Base-by-base conservation (phyloP, 1,140 invertebrate genomes). In the Lepidurus arcticus region DNA sequence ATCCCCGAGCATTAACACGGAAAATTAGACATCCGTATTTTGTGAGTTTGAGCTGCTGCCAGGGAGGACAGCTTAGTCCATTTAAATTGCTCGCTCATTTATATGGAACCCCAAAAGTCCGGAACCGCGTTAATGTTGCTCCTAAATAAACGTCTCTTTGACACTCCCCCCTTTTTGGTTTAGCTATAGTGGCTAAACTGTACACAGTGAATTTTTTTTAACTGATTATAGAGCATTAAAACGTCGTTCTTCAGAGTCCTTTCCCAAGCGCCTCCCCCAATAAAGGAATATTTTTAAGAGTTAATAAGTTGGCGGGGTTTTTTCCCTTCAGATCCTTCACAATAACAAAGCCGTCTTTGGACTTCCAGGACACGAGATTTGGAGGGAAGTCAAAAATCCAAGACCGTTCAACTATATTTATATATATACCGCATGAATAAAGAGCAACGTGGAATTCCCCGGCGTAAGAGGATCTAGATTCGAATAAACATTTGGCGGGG, bases 41-140 rank as follows among this genome's bases (percentile, higher is more conserved):
- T 21, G 53, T 21, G 53, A n/a, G 16, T 21, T n/a, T n/a, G 13
- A 65, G 53, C 21, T 65, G 53, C 16, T 65, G 53, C 53, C 21
- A 65, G 53, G 53, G 53, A 65, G 53, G 53, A 65, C 53, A 65
- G 53, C 53, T 65, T 65, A 65, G 16, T 21, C 21, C 16, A 65
- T 65, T 65, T 65, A 65, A 65, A 65, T 65, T 65, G 53, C 13
- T 65, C 53, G 53, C 53, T 65, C 21, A 65, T n/a, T 5, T 65
- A 21, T 21, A n/a, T 16, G 16, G 53, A n/a, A 65, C 53, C 53
- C 7, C 53, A 13, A 21, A 65, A 65, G 53, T 65, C 5, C 16
- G n/a, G 21, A 65, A 13, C 53, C 53, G 53, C 53, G 53, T 65
- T 65, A 65, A 65, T 65, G 53, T 65, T 65, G 53, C 53, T 21